phyloP scores from a whole-genome alignment of 2,113 vertebrate genomes.

The Chitala chitala region DNA sequence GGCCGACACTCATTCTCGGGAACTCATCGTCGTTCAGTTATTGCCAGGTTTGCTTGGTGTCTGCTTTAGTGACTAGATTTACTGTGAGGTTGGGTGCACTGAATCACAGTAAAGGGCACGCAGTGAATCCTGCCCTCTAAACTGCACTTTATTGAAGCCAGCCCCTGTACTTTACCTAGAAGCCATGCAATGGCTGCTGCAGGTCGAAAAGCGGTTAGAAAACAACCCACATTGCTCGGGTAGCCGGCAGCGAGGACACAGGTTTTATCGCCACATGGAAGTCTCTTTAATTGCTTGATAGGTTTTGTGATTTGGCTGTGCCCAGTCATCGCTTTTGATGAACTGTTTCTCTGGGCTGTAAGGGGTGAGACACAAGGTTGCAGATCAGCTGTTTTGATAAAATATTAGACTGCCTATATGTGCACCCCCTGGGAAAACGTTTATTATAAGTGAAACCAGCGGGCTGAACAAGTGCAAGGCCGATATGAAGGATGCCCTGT shows the following conservation, averaged over 20 bases:
- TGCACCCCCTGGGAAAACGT: background rate
- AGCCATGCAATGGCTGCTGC: background rate
- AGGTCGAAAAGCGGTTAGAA: background rate
- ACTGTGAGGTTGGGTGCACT: background rate
- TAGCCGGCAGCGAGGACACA: no score
- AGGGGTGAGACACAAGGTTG: background rate
- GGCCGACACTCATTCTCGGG: background rate
- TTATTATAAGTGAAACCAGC: no score
- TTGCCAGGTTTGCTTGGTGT: background rate
- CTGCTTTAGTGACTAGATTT: background rate
- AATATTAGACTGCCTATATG: background rate
- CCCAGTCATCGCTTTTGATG: background rate
- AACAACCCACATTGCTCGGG: no score
- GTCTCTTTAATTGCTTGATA: background rate
- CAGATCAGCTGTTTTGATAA: background rate
- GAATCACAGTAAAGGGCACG: background rate
- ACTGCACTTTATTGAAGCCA: background rate
- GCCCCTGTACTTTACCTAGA: background rate
- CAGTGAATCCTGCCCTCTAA: background rate
- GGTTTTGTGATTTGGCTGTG: background rate
- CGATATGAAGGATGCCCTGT: no score
- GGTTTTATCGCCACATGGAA: background rate
- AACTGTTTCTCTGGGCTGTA: background rate
- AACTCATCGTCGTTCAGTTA: background rate
- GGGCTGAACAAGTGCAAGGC: no score